These are phyloP conservation scores for Tenthredo scrophulariae DNA, from an alignment of 2,888 invertebrate species.

Conservation along the genomic window DNA sequence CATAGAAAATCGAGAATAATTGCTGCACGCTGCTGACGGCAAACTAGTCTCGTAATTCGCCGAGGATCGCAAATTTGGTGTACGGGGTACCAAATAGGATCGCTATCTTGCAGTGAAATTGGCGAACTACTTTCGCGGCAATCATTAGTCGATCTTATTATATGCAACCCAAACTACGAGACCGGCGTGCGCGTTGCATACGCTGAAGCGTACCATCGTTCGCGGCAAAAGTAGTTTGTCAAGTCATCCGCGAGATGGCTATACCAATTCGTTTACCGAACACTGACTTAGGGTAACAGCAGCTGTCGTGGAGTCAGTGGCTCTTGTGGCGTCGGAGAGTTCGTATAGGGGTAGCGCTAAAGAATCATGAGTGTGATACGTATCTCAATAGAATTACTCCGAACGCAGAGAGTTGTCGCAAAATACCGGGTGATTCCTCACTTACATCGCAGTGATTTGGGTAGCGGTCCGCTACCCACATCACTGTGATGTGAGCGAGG, in stretches of 20 bases:
- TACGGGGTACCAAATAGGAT: not conserved
- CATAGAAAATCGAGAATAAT: not conserved
- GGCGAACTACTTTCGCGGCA: not conserved
- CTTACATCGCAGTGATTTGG: too few relatives aligned
- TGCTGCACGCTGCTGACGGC: not conserved
- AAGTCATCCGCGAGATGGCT: too few relatives aligned
- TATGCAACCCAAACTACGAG: not conserved
- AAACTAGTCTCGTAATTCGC: too few relatives aligned
- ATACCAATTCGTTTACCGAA: too few relatives aligned
- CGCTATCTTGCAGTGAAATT: too few relatives aligned
- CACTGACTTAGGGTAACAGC: not conserved
- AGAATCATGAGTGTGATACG: not conserved
- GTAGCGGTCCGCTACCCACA: too few relatives aligned
- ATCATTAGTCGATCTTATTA: not conserved
- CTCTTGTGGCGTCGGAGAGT: not conserved
- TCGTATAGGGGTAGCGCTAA: not conserved
- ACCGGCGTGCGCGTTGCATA: not conserved
- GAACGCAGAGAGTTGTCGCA: not conserved
- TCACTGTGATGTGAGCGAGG: too few relatives aligned
- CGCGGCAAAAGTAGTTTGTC: not conserved
- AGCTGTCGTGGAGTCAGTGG: not conserved
- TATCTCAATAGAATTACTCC: not conserved
- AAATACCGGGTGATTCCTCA: too few relatives aligned
- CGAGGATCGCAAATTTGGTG: not conserved
- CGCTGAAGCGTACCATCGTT: not conserved